Percentiles rank a stretch among this genome's conserved stretches.
Evolutionary conservation across 2,113 vertebrate species (phyloP).

Genomic region (Poecilia latipinna): DNA sequence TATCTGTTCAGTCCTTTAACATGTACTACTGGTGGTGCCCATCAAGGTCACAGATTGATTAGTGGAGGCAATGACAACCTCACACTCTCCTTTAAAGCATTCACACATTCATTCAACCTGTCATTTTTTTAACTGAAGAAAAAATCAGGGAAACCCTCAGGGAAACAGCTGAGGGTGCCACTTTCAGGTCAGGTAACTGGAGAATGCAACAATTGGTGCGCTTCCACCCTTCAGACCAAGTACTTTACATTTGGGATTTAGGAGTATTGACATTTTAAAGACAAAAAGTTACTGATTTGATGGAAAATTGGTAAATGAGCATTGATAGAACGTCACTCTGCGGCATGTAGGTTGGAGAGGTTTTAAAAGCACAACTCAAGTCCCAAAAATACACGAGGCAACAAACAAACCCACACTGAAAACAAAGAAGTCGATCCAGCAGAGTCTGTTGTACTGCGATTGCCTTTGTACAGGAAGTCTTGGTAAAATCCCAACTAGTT

Average conservation of each 20-base stretch:
- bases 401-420: no score
- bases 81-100: not conserved
- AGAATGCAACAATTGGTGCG: not conserved
- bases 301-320: not conserved
- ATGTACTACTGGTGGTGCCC: not conserved
- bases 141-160: slow-evolving; percentile 3
- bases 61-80: not conserved
- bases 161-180: not conserved
- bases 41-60: not conserved
- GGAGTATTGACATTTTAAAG: no score
- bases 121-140: not conserved
- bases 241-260: no score
- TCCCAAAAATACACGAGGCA: no score
- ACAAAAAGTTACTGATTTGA: not conserved
- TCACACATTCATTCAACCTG: not conserved
- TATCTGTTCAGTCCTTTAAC: slow-evolving; percentile 4
- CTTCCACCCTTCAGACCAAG: not conserved
- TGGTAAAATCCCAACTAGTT: not conserved
- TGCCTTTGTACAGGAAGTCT: not conserved
- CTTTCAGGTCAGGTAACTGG: not conserved
- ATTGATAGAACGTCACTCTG: not conserved
- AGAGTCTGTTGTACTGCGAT: no score
- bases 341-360: not conserved
- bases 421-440: no score
- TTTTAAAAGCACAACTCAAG: not conserved